Evolutionary conservation across 2,113 vertebrate genomes (phyloP).

Genomic region (Eonycteris spelaea): DNA sequence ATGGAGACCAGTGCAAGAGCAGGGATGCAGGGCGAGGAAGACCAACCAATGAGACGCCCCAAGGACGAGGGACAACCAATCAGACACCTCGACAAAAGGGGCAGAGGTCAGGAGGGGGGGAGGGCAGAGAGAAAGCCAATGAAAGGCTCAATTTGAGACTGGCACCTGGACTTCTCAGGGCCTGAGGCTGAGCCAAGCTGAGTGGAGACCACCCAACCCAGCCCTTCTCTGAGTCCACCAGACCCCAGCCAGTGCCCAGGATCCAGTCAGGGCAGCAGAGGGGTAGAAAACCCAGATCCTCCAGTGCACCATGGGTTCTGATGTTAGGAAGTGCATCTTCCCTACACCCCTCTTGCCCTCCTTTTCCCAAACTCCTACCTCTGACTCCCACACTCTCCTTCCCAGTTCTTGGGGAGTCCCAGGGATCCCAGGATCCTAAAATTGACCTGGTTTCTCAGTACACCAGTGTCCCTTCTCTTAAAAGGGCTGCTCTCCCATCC

Average conservation of each 20-base stretch:
- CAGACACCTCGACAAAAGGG: not conserved
- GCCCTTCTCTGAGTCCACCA: fast-evolving
- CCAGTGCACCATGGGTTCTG: not conserved
- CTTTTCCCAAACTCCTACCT: not conserved
- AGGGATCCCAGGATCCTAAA: not conserved
- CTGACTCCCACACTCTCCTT: not conserved
- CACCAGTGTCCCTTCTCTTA: not conserved
- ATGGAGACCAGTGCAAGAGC: conserved; percentile 26
- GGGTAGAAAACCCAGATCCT: not conserved
- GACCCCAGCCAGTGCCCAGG: not conserved
- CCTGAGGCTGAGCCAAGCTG: not conserved
- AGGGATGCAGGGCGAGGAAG: not conserved
- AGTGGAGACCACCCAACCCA: too few species aligned
- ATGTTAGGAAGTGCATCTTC: not conserved
- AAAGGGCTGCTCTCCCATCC: not conserved
- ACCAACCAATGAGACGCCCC: conserved; percentile 49
- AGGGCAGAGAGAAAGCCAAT: conserved; percentile 35
- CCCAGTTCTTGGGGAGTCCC: not conserved
- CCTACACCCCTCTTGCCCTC: not conserved
- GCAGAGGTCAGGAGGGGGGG: conserved; percentile 43
- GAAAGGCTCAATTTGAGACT: not conserved
- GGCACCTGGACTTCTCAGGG: not conserved
- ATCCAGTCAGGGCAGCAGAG: too few species aligned
- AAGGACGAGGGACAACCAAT: conserved; percentile 1
- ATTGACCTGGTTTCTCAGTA: not conserved